Percentiles rank a stretch among this genome's conserved stretches.
These are phyloP conservation scores for Platyrinchus mystaceus DNA, from an alignment of 2,797 vertebrate species.

Conservation along the genomic window DNA sequence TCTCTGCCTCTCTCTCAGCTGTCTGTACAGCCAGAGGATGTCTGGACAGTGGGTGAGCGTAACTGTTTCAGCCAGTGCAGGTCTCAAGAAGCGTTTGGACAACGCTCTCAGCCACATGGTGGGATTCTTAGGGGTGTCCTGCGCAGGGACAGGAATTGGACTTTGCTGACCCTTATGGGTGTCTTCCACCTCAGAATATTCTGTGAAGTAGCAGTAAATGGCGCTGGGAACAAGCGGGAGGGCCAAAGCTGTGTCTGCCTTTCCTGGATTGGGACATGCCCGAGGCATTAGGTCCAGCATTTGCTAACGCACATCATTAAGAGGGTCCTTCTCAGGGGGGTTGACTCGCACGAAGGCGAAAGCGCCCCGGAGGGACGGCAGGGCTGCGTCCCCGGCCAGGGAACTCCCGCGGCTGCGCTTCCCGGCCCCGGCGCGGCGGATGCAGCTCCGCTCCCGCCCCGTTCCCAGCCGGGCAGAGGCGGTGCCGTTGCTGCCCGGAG, in stretches of 20 bases:
- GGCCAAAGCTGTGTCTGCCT: not conserved
- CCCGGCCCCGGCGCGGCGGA: not conserved
- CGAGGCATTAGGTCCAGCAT: not conserved
- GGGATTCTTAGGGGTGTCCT: not conserved
- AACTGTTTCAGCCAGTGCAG: not conserved
- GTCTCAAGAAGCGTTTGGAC: not conserved
- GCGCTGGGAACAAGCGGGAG: not conserved
- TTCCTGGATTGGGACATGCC: not conserved
- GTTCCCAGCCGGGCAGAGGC: not conserved
- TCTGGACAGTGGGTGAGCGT: accelerated
- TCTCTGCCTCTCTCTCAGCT: not conserved
- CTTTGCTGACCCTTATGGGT: not conserved
- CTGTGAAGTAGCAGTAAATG: no score
- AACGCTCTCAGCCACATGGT: not conserved
- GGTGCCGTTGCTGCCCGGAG: not conserved
- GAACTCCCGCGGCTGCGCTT: not conserved
- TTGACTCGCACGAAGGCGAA: not conserved
- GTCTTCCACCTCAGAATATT: not conserved
- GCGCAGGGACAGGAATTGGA: no score
- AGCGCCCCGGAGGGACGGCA: not conserved
- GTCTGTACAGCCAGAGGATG: accelerated
- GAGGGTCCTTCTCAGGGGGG: no score
- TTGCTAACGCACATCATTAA: not conserved
- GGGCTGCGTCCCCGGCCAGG: not conserved
- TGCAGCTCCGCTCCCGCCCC: not conserved